Percentiles rank a stretch among this genome's conserved stretches.
Evolutionary conservation across 2,888 invertebrate genomes (phyloP).

Genomic region (Tenthredo notha): DNA sequence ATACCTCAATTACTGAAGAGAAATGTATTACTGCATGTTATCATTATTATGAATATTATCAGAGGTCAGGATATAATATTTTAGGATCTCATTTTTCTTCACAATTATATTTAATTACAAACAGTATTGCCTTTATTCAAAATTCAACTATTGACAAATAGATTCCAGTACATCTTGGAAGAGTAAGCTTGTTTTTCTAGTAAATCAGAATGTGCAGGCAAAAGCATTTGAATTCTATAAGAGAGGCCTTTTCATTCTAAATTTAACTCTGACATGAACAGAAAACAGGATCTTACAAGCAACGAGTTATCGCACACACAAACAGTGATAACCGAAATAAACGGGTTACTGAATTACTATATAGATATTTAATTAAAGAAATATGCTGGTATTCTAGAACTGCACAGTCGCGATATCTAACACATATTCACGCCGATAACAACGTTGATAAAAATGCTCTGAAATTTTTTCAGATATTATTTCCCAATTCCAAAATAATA

Average conservation of each 20-base stretch:
- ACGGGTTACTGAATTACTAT: background rate
- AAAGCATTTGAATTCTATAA: slow-evolving; percentile 1
- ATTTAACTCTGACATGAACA: background rate
- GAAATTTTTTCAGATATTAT: background rate
- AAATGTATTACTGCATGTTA: background rate
- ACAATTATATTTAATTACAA: background rate
- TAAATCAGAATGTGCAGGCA: slow-evolving; percentile 24
- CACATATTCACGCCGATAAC: background rate
- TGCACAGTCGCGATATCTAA: slow-evolving; percentile 2
- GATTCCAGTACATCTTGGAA: background rate
- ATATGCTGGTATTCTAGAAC: slow-evolving; percentile 19
- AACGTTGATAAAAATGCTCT: background rate
- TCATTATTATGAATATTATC: background rate
- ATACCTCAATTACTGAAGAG: background rate
- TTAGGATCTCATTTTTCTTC: background rate
- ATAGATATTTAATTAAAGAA: background rate
- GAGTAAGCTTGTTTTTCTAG: background rate
- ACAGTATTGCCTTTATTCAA: background rate
- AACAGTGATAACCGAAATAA: background rate
- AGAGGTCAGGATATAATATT: background rate
- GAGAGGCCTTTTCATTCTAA: background rate
- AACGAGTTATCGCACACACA: background rate
- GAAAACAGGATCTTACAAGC: too few relatives aligned
- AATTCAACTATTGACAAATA: background rate
- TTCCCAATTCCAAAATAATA: background rate